These are phyloP conservation scores for Schrankia costaestrigalis DNA, from an alignment of 2,888 invertebrate genomes.

Conservation along the genomic window DNA sequence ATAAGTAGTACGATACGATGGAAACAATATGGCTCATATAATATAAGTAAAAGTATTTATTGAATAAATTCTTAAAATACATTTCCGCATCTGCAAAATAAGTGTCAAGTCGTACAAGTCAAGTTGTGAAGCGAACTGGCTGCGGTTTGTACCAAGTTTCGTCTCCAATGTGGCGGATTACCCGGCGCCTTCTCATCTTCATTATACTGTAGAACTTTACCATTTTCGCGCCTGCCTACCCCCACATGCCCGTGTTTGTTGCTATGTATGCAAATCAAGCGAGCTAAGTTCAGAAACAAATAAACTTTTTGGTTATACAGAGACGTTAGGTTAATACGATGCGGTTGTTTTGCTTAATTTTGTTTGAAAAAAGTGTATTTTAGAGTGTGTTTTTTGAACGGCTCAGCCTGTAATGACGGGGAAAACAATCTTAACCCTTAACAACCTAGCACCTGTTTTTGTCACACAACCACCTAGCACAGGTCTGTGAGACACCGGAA, in stretches of 20 bases:
- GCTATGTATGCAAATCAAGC: constrained; percentile 71
- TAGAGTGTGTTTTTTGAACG: constrained; percentile 26
- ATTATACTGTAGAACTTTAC: constrained; percentile 71
- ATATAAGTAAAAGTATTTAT: too few relatives aligned
- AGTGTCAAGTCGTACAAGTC: constrained; percentile 40
- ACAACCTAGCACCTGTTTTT: too few relatives aligned
- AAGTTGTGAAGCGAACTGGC: constrained; percentile 30
- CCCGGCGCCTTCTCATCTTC: constrained; percentile 66
- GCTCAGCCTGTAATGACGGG: constrained; percentile 12
- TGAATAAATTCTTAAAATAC: not conserved
- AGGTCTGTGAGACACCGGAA: too few relatives aligned
- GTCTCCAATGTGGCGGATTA: constrained; percentile 60
- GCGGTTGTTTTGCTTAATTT: constrained; percentile 43
- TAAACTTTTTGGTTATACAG: constrained; percentile 60
- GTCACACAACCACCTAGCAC: too few relatives aligned
- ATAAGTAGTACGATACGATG: too few relatives aligned
- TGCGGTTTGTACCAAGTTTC: constrained; percentile 64
- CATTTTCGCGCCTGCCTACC: constrained; percentile 59
- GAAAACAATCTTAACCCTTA: constrained; percentile 1
- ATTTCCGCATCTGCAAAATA: constrained; percentile 32
- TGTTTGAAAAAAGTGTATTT: constrained; percentile 28
- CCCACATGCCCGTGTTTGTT: constrained; percentile 51
- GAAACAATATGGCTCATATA: too few relatives aligned
- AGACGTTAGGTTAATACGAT: constrained; percentile 41
- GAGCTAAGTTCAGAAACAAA: constrained; percentile 65